A percentile compares a stretch with the other conserved stretches of the same genome.
These are phyloP conservation scores for Ametastegia equiseti DNA, from an alignment of 2,888 invertebrate genomes.

Conservation along the genomic window DNA sequence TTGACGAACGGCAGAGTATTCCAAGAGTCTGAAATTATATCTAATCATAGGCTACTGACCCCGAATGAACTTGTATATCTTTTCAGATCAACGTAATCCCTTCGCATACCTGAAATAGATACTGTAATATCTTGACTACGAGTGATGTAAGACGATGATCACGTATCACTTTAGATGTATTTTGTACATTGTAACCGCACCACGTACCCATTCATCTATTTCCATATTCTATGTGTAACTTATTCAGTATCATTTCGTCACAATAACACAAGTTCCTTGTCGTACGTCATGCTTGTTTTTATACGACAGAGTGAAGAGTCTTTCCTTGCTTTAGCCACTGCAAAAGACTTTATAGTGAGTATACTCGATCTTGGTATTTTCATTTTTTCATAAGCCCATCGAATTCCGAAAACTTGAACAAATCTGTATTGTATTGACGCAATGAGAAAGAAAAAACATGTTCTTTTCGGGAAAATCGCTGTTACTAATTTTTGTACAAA, in stretches of 20 bases:
- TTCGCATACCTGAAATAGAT: no score
- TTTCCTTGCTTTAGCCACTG: neutral
- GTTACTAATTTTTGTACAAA: no score
- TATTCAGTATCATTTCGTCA: neutral
- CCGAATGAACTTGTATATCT: conserved; percentile 13
- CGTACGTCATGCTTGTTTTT: neutral
- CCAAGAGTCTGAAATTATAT: conserved; percentile 28
- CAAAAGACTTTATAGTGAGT: neutral
- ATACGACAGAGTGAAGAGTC: neutral
- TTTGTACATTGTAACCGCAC: neutral
- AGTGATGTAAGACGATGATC: no score
- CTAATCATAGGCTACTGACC: conserved; percentile 22
- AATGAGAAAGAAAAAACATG: no score
- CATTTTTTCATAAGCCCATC: conserved; percentile 21
- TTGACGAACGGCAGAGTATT: conserved; percentile 35
- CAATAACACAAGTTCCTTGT: neutral
- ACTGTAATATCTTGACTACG: no score
- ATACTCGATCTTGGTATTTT: neutral
- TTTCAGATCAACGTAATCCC: no score
- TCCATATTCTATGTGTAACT: neutral
- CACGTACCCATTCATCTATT: neutral
- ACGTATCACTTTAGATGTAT: no score
- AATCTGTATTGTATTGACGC: no score
- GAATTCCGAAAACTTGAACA: neutral
- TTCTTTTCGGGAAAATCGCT: no score